These are phyloP conservation scores for human DNA, from an alignment of 2,113 vertebrate species.

Conservation along the genomic window DNA sequence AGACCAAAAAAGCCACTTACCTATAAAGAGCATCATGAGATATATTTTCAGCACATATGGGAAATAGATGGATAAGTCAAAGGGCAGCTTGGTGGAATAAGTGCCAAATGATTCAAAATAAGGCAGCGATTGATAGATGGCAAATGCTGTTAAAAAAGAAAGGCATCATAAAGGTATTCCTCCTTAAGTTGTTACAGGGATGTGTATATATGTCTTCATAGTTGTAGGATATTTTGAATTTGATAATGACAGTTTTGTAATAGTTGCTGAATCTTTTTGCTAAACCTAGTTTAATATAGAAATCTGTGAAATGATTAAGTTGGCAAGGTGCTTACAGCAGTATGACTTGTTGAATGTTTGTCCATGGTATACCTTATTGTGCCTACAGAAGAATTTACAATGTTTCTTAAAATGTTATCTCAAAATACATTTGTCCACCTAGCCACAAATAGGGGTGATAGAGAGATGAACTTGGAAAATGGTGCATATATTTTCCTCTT, in stretches of 20 bases:
- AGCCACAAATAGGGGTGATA: background rate
- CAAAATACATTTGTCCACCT: background rate
- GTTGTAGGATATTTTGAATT: background rate
- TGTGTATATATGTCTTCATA: background rate
- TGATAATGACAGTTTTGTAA: background rate
- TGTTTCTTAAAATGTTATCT: background rate
- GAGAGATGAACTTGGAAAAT: background rate
- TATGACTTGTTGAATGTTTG: background rate
- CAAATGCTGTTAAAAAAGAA: slow-evolving; percentile 85
- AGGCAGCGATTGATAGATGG: slow-evolving; percentile 88
- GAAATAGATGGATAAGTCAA: slow-evolving; percentile 81
- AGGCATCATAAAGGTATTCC: background rate
- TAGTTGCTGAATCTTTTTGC: background rate
- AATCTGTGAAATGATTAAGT: background rate
- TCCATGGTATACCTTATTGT: background rate
- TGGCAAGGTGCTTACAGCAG: background rate
- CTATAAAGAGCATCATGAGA: slow-evolving; percentile 86
- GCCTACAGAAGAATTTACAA: background rate
- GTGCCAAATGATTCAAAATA: slow-evolving; percentile 86
- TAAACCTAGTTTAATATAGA: background rate
- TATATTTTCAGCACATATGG: slow-evolving; percentile 87
- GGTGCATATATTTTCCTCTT: background rate
- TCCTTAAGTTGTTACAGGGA: background rate
- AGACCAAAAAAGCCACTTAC: slow-evolving; percentile 84
- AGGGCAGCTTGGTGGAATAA: slow-evolving; percentile 79